Base-by-base conservation (phyloP, 2,797 vertebrate genomes). In the Acrocephalus scirpaceus region DNA sequence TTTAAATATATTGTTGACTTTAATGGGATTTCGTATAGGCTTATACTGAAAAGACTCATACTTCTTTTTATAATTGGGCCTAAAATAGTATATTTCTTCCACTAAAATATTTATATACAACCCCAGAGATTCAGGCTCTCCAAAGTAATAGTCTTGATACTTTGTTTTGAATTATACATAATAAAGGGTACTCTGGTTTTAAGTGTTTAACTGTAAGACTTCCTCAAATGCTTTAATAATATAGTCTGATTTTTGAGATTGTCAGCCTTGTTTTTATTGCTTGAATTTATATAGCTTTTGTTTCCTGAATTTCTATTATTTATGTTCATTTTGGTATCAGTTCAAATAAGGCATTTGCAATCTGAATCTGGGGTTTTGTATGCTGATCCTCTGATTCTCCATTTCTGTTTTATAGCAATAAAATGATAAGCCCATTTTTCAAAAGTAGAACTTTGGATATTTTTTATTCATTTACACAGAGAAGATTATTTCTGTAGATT, bases 331-430 rank as follows among this genome's bases (percentile, higher is more conserved):
- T 94, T 96, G 76, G 25, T 76, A 62, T 81, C 51, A 13, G 47
- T 83, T 95, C 15, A 65, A 84, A 90, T 90, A 75, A 91, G 45
- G 50, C 79, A 62, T 78, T 81, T 95, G 36, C 32, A 57, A 11
- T 94, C 40, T 88, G 50, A 90, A 86, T 93, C 60, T 71, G 38
- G 26, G 38, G 30, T 92, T 92, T 69, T 85, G 32, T 95, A 67
- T 70, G 64, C 29, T 75, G 71, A 64, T 29, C 38, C 27, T 76
- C 48, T 62, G 29, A 75, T 92, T 93, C 40, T 78, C 48, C 26
- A 2, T 85, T 93, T 65, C n/a, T 56, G 4, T 93, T 92, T 77
- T 69, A 60, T 34, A 80, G 18, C 26, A 93, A 62, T 75, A 80
- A 95, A 66, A 70, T 75, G 22, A 57, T 61, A 84, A 84, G 4